Percentiles rank a stretch among this genome's conserved stretches.
Conservation (phyloP, 2,888 invertebrate genomes). For the Anoncus sp. region DNA sequence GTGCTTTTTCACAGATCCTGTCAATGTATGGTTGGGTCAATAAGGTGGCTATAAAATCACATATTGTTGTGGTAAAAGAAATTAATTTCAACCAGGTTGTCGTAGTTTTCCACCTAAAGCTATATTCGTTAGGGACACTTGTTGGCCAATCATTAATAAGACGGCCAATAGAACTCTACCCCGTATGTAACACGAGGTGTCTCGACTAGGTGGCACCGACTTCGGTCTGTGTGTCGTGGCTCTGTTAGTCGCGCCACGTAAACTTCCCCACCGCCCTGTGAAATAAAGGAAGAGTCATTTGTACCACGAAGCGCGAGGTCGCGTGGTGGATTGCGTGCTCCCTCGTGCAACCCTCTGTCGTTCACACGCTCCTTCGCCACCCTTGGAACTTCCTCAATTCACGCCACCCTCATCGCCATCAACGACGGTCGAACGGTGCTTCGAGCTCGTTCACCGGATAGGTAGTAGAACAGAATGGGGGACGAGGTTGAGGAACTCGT, state of each 20-base stretch:
- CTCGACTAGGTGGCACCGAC: constrained; percentile 41
- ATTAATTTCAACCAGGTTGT: neutral
- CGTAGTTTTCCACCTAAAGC: neutral
- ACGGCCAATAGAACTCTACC: neutral
- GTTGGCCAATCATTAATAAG: constrained; percentile 15
- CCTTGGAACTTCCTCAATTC: constrained; percentile 69
- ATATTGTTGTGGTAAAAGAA: neutral
- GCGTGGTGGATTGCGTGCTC: constrained; percentile 78
- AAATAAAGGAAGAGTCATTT: constrained; percentile 78
- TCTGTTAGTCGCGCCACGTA: constrained; percentile 17
- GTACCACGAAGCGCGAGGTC: constrained; percentile 81
- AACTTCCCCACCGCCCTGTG: constrained; percentile 48
- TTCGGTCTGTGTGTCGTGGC: constrained; percentile 13
- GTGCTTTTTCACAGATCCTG: neutral
- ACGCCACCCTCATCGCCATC: constrained; percentile 17
- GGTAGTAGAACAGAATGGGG: neutral
- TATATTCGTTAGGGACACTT: constrained; percentile 17
- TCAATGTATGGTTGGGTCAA: neutral
- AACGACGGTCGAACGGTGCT: constrained; percentile 42
- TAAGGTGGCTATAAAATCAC: neutral
- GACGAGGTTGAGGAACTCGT: constrained; percentile 18
- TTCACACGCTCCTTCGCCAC: constrained; percentile 77
- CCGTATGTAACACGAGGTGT: constrained; percentile 12
- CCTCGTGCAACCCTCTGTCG: constrained; percentile 74
- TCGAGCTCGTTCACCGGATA: constrained; percentile 16